Percentiles rank a stretch among this genome's conserved stretches.
Evolutionary conservation across 2,113 vertebrate genomes (phyloP).

Genomic region (Trichechus manatus): DNA sequence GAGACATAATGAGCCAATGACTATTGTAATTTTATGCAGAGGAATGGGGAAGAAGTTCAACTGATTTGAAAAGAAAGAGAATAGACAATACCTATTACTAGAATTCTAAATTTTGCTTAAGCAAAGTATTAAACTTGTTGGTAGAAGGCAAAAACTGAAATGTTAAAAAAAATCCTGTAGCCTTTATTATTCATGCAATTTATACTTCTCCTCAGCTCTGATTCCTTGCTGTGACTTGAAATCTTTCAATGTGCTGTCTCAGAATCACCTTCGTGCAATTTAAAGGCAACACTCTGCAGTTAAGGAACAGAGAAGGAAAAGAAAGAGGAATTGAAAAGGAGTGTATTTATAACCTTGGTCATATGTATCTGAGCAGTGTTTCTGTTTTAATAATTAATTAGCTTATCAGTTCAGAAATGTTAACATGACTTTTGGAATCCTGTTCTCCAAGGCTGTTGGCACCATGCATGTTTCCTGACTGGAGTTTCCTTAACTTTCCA

Average conservation of each 20-base stretch:
- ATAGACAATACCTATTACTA: background rate
- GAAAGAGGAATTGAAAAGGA: slow-evolving; percentile 65
- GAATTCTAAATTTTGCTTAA: background rate
- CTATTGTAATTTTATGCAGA: background rate
- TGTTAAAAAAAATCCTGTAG: background rate
- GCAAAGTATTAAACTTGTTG: background rate
- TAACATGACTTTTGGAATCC: slow-evolving; percentile 68
- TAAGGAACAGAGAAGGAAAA: slow-evolving; percentile 14
- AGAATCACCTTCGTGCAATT: background rate
- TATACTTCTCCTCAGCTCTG: background rate
- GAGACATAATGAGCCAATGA: background rate
- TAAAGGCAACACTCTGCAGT: background rate
- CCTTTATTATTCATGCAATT: background rate
- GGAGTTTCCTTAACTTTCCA: slow-evolving; percentile 70
- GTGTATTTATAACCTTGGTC: slow-evolving; percentile 55
- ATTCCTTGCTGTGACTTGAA: background rate
- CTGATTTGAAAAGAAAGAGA: background rate
- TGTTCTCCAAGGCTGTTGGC: slow-evolving; percentile 56
- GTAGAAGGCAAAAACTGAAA: slow-evolving; percentile 22
- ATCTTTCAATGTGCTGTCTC: background rate
- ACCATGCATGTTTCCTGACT: slow-evolving; percentile 76
- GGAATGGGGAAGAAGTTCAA: background rate
- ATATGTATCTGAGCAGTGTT: slow-evolving; percentile 56
- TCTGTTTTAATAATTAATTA: slow-evolving; percentile 85
- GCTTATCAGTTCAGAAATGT: slow-evolving; percentile 74